phyloP scores from a whole-genome alignment of 2,888 invertebrate genomes.

The Proisotoma minuta region DNA sequence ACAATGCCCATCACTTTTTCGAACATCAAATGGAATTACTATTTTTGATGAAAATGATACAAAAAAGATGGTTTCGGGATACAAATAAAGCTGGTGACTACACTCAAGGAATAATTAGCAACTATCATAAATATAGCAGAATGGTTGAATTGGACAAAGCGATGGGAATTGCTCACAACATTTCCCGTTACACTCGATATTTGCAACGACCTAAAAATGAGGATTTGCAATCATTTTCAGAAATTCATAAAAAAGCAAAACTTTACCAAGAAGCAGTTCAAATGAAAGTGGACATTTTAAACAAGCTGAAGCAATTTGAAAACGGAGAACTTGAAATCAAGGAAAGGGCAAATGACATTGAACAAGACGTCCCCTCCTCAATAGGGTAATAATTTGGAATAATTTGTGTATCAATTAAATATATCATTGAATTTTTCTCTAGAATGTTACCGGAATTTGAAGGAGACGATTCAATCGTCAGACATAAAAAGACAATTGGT shows the following conservation, averaged over 20 bases:
- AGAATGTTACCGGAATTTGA: not conserved
- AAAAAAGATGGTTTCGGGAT: slow-evolving; percentile 17
- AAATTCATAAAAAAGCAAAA: not conserved
- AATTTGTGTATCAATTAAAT: no score
- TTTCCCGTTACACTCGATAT: not conserved
- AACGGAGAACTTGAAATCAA: not conserved
- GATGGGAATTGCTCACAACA: slow-evolving; percentile 14
- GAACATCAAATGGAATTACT: slow-evolving; percentile 20
- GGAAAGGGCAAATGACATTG: no score
- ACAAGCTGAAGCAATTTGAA: not conserved
- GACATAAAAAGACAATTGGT: not conserved
- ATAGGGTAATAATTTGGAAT: no score
- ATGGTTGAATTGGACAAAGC: slow-evolving; percentile 30
- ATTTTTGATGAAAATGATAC: slow-evolving; percentile 12
- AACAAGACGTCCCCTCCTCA: no score
- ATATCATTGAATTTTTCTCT: no score
- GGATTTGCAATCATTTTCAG: not conserved
- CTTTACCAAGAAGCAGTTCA: not conserved
- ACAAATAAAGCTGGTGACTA: not conserved
- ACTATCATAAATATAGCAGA: not conserved
- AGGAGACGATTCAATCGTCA: not conserved
- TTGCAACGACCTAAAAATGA: not conserved
- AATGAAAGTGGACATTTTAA: not conserved
- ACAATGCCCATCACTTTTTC: slow-evolving; percentile 22
- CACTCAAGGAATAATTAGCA: not conserved